These are phyloP conservation scores for Porites cylindrica DNA, from an alignment of 92 coral and sea anemone genomes.

Conservation along the genomic window DNA sequence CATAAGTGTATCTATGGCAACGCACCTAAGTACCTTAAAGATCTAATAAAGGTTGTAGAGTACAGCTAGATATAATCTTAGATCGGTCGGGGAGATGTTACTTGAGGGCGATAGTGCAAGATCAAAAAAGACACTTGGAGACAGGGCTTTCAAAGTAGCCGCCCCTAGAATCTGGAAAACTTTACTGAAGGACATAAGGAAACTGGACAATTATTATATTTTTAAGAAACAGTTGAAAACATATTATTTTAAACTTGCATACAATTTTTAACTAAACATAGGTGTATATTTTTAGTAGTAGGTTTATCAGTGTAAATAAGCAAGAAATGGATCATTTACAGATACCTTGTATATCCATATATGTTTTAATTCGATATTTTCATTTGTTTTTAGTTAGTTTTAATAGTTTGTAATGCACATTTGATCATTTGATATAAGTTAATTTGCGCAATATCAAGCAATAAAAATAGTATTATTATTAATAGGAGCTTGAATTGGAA, in stretches of 20 bases:
- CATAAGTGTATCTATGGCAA: too few species aligned
- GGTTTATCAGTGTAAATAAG: too few species aligned
- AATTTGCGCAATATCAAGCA: not conserved
- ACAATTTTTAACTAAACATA: not conserved
- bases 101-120: not conserved
- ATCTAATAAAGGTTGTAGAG: too few species aligned
- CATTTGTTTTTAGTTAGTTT: not conserved
- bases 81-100: slow-evolving; percentile 6
- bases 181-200: not conserved
- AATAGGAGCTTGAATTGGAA: too few species aligned
- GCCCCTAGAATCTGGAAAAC: not conserved
- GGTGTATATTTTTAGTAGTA: not conserved
- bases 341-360: too few species aligned
- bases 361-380: not conserved
- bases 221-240: not conserved
- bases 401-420: not conserved
- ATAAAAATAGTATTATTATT: too few species aligned
- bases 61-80: not conserved
- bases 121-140: slow-evolving; percentile 7
- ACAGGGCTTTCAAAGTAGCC: slow-evolving; percentile 4
- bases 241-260: not conserved
- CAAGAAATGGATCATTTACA: too few species aligned
- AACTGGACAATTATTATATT: not conserved
- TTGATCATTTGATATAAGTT: not conserved
- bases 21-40: too few species aligned